Conservation (phyloP, 2,888 invertebrate species). For the Macrosiphum euphorbiae region DNA sequence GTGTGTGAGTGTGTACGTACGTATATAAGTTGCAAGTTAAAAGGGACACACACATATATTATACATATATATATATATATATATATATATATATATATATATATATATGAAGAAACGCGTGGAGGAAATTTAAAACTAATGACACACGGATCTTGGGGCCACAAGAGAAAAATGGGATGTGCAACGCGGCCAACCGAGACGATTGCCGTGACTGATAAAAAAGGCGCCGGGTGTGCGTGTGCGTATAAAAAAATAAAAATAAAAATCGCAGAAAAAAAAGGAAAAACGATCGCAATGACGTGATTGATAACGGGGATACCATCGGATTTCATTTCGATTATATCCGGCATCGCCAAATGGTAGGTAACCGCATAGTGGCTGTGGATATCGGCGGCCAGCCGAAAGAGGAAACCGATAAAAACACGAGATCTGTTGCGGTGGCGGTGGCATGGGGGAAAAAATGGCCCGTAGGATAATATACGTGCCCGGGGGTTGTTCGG, state of each 20-base stretch:
- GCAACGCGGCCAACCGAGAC: constrained; percentile 55
- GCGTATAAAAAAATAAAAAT: constrained; percentile 29
- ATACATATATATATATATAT: not conserved
- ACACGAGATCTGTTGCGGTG: constrained; percentile 33
- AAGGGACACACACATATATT: not conserved
- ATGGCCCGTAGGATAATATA: constrained; percentile 40
- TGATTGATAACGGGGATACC: constrained; percentile 61
- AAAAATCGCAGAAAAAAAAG: constrained; percentile 14
- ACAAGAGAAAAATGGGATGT: constrained; percentile 48
- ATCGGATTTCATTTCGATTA: constrained; percentile 63
- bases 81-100: not conserved
- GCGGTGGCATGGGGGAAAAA: constrained; percentile 29
- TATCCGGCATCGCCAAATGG: constrained; percentile 48
- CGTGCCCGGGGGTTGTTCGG: constrained; percentile 38
- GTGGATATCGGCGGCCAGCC: constrained; percentile 18
- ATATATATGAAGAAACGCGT: not conserved
- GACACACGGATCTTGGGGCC: constrained; percentile 37
- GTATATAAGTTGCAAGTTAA: constrained; percentile 17
- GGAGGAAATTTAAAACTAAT: constrained; percentile 56
- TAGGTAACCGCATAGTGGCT: constrained; percentile 29
- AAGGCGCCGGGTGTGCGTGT: constrained; percentile 30
- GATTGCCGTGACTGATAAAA: constrained; percentile 56
- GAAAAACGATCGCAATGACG: constrained; percentile 53
- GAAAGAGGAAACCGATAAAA: constrained; percentile 58
- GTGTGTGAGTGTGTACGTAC: not conserved